phyloP scores from a whole-genome alignment of 35 echinoderm and acorn worm genomes.

The Patiria miniata region DNA sequence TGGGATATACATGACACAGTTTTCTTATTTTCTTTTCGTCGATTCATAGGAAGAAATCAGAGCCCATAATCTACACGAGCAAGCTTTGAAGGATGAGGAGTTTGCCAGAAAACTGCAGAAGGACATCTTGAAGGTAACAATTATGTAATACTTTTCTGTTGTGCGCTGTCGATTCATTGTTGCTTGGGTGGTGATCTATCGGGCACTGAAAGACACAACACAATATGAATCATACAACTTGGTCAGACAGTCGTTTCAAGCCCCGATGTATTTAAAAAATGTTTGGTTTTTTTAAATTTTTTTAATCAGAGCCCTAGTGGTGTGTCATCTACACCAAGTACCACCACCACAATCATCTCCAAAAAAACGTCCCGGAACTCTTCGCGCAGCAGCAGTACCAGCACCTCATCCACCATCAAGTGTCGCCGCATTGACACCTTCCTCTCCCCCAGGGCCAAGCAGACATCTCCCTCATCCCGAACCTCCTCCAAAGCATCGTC shows the following conservation, averaged over 20 bases:
- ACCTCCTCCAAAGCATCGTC: background rate
- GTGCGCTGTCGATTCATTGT: too few species aligned
- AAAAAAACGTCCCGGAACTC: constrained; percentile 15
- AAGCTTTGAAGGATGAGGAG: constrained; percentile 58
- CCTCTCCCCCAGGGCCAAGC: constrained; percentile 36
- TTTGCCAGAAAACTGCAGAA: constrained; percentile 61
- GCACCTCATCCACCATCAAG: constrained; percentile 48
- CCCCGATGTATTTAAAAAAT: too few species aligned
- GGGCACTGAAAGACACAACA: too few species aligned
- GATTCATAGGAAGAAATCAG: background rate
- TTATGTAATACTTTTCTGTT: too few species aligned
- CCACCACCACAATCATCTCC: constrained; percentile 18
- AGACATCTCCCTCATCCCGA: background rate
- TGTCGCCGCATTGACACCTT: constrained; percentile 59
- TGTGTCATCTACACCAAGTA: background rate
- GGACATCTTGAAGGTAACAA: background rate
- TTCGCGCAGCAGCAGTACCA: constrained; percentile 33
- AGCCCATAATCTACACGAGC: background rate
- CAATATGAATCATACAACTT: too few species aligned
- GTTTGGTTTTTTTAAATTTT: background rate
- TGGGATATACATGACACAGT: too few species aligned
- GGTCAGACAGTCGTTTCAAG: too few species aligned
- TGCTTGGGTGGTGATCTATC: too few species aligned
- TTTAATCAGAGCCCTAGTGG: background rate
- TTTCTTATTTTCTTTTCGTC: background rate